Percentiles rank a stretch among this genome's conserved stretches.
These are phyloP conservation scores for Galaxias olidus DNA, from an alignment of 2,797 vertebrate genomes.

Conservation along the genomic window DNA sequence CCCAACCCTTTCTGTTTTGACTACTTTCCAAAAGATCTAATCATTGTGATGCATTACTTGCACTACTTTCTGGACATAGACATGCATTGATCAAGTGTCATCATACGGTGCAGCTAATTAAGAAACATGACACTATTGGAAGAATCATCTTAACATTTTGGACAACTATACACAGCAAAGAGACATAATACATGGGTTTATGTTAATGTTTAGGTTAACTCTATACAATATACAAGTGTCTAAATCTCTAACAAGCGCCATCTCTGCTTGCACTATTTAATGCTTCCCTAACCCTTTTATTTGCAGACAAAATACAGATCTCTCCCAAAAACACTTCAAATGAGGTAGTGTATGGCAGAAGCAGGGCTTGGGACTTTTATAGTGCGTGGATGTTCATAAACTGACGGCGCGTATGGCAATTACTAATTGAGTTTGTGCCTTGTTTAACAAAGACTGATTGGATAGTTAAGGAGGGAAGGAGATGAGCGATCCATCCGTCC, in stretches of 20 bases:
- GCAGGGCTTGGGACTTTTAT: constrained; percentile 21
- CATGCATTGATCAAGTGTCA: constrained; percentile 57
- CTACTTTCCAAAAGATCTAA: constrained; percentile 9
- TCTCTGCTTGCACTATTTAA: no score
- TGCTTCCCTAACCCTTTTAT: not conserved
- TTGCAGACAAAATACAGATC: constrained; percentile 22
- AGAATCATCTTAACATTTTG: no score
- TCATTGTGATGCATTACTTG: constrained; percentile 64
- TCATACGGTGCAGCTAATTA: no score
- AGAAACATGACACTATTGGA: no score
- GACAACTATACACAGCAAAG: no score
- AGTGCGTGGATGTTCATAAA: constrained; percentile 70
- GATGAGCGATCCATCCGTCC: constrained; percentile 63
- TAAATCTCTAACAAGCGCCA: no score
- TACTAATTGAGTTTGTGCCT: constrained; percentile 75
- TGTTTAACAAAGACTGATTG: constrained; percentile 77
- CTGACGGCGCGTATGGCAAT: constrained; percentile 68
- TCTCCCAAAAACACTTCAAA: not conserved
- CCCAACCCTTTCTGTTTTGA: constrained; percentile 48
- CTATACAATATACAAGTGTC: no score
- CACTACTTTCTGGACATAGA: constrained; percentile 37
- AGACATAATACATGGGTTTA: no score
- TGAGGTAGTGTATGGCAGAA: not conserved
- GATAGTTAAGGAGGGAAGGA: constrained; percentile 68
- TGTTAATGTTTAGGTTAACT: no score